These are phyloP conservation scores for Leistus spinibarbis DNA, from an alignment of 2,888 invertebrate genomes.

Conservation along the genomic window DNA sequence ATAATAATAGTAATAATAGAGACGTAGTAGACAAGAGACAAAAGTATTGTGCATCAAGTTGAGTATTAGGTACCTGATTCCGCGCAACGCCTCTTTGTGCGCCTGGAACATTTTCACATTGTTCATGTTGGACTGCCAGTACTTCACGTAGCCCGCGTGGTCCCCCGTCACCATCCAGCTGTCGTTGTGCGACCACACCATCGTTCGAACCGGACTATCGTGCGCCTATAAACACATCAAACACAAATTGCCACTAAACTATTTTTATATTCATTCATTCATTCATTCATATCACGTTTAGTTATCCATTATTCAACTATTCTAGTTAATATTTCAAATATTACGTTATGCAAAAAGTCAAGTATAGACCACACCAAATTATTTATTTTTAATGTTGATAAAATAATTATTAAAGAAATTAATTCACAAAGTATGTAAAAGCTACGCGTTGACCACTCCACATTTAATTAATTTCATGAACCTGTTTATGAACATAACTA, in stretches of 20 bases:
- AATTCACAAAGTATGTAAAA: too few species aligned
- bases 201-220: constrained; percentile 97
- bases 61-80: constrained; percentile 81
- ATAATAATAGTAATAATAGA: background rate
- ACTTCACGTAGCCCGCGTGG: constrained; percentile 98
- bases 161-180: constrained; percentile 99
- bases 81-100: constrained; percentile 99
- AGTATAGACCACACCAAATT: too few species aligned
- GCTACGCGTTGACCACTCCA: too few species aligned
- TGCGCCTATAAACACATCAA: constrained; percentile 78
- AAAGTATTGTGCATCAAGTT: constrained; percentile 49
- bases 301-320: too few species aligned
- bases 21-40: constrained; percentile 5
- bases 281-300: too few species aligned
- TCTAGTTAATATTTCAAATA: too few species aligned
- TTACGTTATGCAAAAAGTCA: too few species aligned
- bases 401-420: too few species aligned
- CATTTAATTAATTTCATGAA: too few species aligned
- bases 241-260: background rate
- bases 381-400: too few species aligned
- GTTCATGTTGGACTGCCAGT: constrained; percentile 99
- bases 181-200: constrained; percentile 99
- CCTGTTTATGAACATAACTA: too few species aligned
- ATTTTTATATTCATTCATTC: background rate
- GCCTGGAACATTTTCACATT: constrained; percentile 99